Evolutionary conservation across 2,113 vertebrate genomes (phyloP).

Genomic region (Leptocoma aspasia): DNA sequence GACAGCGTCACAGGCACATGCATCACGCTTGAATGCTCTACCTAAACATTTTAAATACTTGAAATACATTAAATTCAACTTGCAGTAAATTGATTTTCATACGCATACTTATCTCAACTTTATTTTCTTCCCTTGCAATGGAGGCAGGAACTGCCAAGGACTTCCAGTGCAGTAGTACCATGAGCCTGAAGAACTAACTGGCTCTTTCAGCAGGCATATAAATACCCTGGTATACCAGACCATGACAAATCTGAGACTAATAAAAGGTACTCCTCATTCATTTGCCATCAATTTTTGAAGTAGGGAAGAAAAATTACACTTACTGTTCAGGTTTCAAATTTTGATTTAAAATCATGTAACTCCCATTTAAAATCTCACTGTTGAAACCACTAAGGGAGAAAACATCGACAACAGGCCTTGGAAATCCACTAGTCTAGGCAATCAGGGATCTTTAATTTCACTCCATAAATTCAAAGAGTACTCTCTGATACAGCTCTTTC

Average conservation of each 20-base stretch:
- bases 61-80: neutral
- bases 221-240: neutral
- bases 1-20: neutral
- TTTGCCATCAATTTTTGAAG: neutral
- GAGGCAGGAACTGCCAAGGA: neutral
- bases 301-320: neutral
- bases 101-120: neutral
- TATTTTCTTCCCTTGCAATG: neutral
- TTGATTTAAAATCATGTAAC: neutral
- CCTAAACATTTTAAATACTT: neutral
- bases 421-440: neutral
- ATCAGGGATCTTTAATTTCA: neutral
- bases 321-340: neutral
- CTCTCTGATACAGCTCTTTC: neutral
- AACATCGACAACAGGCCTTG: neutral
- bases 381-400: neutral
- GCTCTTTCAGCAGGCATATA: neutral
- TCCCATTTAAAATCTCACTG: neutral
- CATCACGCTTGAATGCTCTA: neutral
- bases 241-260: neutral
- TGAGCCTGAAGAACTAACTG: neutral
- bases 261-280: neutral
- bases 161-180: neutral
- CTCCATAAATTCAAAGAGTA: neutral
- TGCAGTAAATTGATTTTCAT: neutral